phyloP scores from a whole-genome alignment of 1,140 invertebrate genomes.

The Sarcophaga bullata region DNA sequence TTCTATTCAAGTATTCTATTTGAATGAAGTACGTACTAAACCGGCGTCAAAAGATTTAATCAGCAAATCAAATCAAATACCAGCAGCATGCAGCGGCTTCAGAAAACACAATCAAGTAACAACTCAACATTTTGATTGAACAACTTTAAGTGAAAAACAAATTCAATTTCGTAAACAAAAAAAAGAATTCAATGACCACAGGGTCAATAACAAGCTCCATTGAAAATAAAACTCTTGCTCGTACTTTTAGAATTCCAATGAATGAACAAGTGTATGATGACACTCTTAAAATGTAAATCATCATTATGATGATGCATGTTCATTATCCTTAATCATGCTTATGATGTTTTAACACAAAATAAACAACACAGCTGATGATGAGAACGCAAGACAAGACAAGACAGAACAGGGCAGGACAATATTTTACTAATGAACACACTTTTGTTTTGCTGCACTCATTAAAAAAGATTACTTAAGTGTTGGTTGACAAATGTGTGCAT shows the following conservation, averaged over 20 bases:
- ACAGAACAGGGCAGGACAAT: not conserved
- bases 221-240: not conserved
- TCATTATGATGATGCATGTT: not conserved
- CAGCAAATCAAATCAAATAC: not conserved
- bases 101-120: not conserved
- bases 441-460: not conserved
- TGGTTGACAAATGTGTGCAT: not conserved
- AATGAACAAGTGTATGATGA: too few species aligned
- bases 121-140: not conserved
- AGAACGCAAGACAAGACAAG: too few species aligned
- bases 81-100: not conserved
- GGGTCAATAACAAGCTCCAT: not conserved
- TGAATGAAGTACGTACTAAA: not conserved
- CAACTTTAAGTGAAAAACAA: not conserved
- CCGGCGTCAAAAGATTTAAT: constrained; percentile 13
- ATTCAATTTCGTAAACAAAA: constrained; percentile 4
- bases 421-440: constrained; percentile 4
- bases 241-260: not conserved
- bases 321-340: not conserved
- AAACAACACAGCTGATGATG: not conserved
- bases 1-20: too few species aligned
- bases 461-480: not conserved
- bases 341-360: not conserved
- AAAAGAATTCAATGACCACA: not conserved
- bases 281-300: not conserved